phyloP scores from a whole-genome alignment of 2,113 vertebrate species.

The Catharus fuscescens region DNA sequence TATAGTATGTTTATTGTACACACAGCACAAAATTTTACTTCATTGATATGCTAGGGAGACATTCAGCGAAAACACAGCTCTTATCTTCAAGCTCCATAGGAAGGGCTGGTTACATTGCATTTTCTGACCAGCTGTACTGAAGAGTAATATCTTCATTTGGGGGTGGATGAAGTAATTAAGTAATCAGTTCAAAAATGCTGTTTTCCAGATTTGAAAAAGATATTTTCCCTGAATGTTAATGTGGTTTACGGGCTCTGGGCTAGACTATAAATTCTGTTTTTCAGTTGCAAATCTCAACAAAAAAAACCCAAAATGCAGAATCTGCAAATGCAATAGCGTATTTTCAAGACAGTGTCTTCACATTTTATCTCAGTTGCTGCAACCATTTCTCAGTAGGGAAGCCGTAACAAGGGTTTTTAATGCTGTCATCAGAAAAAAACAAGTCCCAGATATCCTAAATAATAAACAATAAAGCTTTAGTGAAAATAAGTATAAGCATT shows the following conservation, averaged over 20 bases:
- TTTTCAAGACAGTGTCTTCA: neutral
- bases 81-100: neutral
- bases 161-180: constrained; percentile 60
- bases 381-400: neutral
- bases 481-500: neutral
- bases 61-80: constrained; percentile 1
- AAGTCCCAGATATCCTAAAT: neutral
- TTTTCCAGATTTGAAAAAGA: constrained; percentile 43
- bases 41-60: neutral
- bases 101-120: neutral
- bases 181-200: constrained; percentile 49
- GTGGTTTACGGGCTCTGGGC: neutral
- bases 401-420: neutral
- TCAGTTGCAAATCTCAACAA: neutral
- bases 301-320: neutral
- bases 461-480: neutral
- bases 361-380: neutral
- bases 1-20: neutral
- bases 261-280: constrained; percentile 14
- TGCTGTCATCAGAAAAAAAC: neutral
- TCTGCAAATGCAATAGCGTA: neutral
- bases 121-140: constrained; percentile 50
- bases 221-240: constrained; percentile 49
- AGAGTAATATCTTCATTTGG: constrained; percentile 36
- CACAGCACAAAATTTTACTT: neutral